Evolutionary conservation across 2,888 invertebrate species (phyloP).

Genomic region (Zygothrica quintamaculata): DNA sequence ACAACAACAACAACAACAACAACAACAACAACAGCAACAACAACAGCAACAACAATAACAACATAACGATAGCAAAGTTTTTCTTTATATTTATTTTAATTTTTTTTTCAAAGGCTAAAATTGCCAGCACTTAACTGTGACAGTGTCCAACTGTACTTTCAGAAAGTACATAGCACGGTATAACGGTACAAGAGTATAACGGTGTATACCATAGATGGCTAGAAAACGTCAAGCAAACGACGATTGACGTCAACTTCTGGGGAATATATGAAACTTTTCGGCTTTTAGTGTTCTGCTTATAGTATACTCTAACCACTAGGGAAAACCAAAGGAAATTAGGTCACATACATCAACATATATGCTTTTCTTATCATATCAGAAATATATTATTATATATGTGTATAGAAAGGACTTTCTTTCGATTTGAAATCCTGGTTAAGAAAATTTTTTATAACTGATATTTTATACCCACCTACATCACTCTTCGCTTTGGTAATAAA

Average conservation of each 20-base stretch:
- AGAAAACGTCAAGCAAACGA: slow-evolving; percentile 5
- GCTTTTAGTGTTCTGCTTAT: background rate
- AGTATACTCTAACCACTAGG: too few species aligned
- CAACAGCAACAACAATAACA: slow-evolving; percentile 23
- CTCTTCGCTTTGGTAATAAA: too few species aligned
- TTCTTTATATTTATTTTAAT: slow-evolving; percentile 8
- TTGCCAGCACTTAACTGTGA: slow-evolving; percentile 72
- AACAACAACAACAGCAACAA: too few species aligned
- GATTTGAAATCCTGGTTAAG: too few species aligned
- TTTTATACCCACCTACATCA: too few species aligned
- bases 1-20: slow-evolving; percentile 25
- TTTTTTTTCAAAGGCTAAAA: slow-evolving; percentile 62
- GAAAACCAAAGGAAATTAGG: too few species aligned
- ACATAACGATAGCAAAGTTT: slow-evolving; percentile 14
- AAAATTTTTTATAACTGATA: too few species aligned
- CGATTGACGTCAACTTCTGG: slow-evolving; percentile 25
- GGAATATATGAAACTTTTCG: background rate
- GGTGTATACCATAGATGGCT: slow-evolving; percentile 29
- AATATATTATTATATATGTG: too few species aligned
- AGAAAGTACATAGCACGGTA: slow-evolving; percentile 24
- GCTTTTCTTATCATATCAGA: too few species aligned
- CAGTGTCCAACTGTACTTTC: slow-evolving; percentile 60
- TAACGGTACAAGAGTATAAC: too few species aligned
- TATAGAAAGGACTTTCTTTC: too few species aligned
- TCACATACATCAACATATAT: too few species aligned